Percentiles rank a stretch among this genome's conserved stretches.
phyloP scores from a whole-genome alignment of 1,140 invertebrate species.

The Watersipora subatra region DNA sequence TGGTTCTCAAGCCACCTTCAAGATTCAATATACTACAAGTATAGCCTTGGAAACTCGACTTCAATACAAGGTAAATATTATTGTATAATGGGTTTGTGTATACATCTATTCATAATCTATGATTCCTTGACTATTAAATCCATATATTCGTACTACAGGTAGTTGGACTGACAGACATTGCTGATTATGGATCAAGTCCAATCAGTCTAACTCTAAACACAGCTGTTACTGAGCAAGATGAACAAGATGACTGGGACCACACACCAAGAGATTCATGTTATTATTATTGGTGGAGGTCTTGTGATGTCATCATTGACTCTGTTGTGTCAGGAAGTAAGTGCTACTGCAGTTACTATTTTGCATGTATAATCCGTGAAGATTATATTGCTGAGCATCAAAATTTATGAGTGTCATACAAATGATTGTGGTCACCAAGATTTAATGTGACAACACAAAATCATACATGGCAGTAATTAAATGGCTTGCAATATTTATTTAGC shows the following conservation, averaged over 20 bases:
- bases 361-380: constrained; percentile 28
- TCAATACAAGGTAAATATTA: constrained; percentile 21
- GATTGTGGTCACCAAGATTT: too few relatives aligned
- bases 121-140: too few relatives aligned
- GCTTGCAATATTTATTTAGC: too few relatives aligned
- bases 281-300: background rate
- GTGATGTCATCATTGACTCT: too few relatives aligned
- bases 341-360: constrained; percentile 18
- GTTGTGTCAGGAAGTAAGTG: too few relatives aligned
- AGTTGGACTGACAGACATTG: background rate
- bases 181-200: background rate
- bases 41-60: constrained; percentile 20
- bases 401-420: too few relatives aligned
- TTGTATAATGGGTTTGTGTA: too few relatives aligned
- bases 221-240: background rate
- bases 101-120: too few relatives aligned
- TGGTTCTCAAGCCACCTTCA: constrained; percentile 16
- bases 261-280: background rate
- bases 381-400: too few relatives aligned
- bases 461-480: too few relatives aligned
- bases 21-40: constrained; percentile 26
- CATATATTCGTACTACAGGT: too few relatives aligned
- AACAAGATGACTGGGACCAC: background rate
- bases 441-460: too few relatives aligned
- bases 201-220: background rate